Evolutionary conservation across 2,113 vertebrate genomes (phyloP), one percentile per base, ranked within the genome.

Genomic region (Colius striatus): DNA sequence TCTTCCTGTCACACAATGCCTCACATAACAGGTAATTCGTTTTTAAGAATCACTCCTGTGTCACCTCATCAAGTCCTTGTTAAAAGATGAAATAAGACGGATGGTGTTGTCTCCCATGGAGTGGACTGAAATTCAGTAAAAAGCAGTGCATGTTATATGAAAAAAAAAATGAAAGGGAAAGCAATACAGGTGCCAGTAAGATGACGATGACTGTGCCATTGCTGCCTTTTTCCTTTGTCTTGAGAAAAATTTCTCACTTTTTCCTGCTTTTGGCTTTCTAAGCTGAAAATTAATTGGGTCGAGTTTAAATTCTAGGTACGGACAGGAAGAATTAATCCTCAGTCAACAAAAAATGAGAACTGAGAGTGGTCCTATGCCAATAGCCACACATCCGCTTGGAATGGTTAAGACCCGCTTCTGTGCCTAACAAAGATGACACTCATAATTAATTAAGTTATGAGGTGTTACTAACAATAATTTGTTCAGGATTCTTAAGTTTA

Each of bases 21-120:
- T 98, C 97, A 96, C 97, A 97, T 98, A 98, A 97, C 98, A 98
- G 98, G 98, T 98, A 98, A 98, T 98, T 97, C 98, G 98, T 98
- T 98, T 98, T 98, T 98, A 98, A 98, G 98, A 98, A 98, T 98
- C 98, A 98, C 94, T 97, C 97, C 97, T 92, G 97, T 98, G 98
- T 98, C 98, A 98, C 98, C 98, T 98, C 98, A 98, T 98, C 98
- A 98, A 98, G 97, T 98, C 96, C 98, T 97, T 98, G 98, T 98
- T 98, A 98, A 98, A 98, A 97, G 97, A 98, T 98, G 98, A 98
- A 98, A 98, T 98, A 98, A 98, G 98, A 98, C 29, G 96, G 97
- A 98, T 98, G 96, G 95, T 96, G 97, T 97, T 97, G 97, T 98
- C 96, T 98, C 90, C 97, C 89, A 91, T 93, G 73, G 83, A 97